Evolutionary conservation across 2,888 invertebrate genomes (phyloP).

Genomic region (Microchrysa polita): DNA sequence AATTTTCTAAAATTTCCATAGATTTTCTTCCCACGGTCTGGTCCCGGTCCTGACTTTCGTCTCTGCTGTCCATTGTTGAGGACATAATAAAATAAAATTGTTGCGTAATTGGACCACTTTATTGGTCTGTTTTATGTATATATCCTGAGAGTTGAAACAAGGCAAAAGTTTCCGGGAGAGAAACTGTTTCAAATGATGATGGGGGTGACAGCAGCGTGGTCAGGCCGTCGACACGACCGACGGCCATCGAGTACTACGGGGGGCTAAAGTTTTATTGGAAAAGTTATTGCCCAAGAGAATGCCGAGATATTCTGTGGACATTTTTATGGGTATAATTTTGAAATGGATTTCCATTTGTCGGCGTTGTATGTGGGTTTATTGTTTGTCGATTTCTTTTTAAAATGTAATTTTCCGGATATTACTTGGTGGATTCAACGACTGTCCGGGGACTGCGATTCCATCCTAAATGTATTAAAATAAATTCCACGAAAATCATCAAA

Average conservation of each 20-base stretch:
- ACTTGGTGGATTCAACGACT: too few species aligned
- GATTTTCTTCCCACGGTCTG: too few species aligned
- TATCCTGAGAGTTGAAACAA: not conserved
- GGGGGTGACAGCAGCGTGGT: too few species aligned
- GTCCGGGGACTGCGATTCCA: too few species aligned
- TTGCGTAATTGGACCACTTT: slow-evolving; percentile 34
- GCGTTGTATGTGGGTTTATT: not conserved
- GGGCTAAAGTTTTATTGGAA: slow-evolving; percentile 4
- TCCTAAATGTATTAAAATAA: too few species aligned
- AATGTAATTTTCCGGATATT: not conserved
- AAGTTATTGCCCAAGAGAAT: not conserved
- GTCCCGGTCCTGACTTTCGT: not conserved
- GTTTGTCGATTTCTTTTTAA: not conserved
- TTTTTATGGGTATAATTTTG: slow-evolving; percentile 1
- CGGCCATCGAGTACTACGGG: too few species aligned
- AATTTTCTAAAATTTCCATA: too few species aligned
- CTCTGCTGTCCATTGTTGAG: slow-evolving; percentile 1
- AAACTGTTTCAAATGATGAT: not conserved
- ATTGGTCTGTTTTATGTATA: slow-evolving; percentile 17
- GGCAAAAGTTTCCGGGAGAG: not conserved
- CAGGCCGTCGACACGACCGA: not conserved
- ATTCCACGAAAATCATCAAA: too few species aligned
- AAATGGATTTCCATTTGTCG: not conserved
- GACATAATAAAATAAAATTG: slow-evolving; percentile 30
- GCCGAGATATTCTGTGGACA: slow-evolving; percentile 7